phyloP scores from a whole-genome alignment of 2,797 vertebrate genomes.

The Pangasius larnaudii region DNA sequence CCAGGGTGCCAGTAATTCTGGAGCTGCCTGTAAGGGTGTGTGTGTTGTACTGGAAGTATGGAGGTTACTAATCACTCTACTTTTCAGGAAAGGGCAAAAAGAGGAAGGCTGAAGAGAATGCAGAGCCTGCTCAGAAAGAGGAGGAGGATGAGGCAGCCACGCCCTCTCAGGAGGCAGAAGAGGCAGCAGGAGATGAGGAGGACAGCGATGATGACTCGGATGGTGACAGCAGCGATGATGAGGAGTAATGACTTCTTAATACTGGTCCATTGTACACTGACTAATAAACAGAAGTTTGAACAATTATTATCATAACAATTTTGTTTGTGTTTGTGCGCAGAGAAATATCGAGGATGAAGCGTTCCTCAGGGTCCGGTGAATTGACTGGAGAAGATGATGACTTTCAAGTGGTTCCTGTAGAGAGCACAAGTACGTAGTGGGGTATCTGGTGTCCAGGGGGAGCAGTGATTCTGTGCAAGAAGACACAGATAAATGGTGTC shows the following conservation, averaged over 20 bases:
- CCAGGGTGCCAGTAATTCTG: background rate
- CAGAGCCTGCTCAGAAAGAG: conserved; percentile 28
- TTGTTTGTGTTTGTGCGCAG: conserved; percentile 62
- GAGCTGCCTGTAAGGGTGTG: background rate
- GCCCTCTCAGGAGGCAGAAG: conserved; percentile 60
- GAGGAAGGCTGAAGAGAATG: conserved; percentile 67
- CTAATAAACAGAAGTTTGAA: background rate
- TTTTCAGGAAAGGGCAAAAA: conserved; percentile 68
- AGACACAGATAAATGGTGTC: background rate
- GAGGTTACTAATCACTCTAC: background rate
- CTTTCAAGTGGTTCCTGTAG: conserved; percentile 88
- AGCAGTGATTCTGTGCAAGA: background rate
- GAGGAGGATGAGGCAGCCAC: conserved; percentile 58
- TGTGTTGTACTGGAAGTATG: background rate
- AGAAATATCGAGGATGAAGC: conserved; percentile 76
- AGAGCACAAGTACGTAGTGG: conserved; percentile 83
- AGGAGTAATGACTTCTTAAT: conserved; percentile 68
- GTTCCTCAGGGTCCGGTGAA: conserved; percentile 7
- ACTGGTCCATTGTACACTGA: background rate
- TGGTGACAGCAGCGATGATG: conserved; percentile 81
- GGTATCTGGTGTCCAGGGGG: too few relatives aligned
- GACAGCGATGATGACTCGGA: conserved; percentile 71
- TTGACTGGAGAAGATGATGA: conserved; percentile 53
- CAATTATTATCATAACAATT: background rate
- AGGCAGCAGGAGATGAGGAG: background rate